phyloP scores from a whole-genome alignment of 2,797 vertebrate genomes.

The Anguilla pacifica region DNA sequence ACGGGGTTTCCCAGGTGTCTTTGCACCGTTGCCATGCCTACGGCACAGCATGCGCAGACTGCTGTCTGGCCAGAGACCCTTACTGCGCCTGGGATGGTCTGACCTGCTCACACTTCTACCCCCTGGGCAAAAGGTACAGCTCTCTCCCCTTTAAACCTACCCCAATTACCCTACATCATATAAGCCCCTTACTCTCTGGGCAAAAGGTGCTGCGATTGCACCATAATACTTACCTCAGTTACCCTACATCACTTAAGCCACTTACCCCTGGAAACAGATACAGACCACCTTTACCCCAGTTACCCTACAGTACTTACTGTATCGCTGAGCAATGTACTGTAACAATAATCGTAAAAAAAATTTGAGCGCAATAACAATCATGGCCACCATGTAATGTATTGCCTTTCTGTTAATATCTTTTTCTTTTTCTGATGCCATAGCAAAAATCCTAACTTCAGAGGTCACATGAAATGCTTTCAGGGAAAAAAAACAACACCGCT shows the following conservation, averaged over 20 bases:
- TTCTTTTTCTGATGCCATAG: no score
- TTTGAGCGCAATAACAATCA: neutral
- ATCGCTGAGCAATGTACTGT: neutral
- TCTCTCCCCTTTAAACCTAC: neutral
- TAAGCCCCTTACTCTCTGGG: neutral
- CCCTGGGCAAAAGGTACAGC: conserved; percentile 82
- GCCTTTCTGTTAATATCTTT: neutral
- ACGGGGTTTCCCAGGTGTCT: conserved; percentile 91
- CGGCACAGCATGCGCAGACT: conserved; percentile 92
- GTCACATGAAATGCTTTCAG: neutral
- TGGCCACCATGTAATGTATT: neutral
- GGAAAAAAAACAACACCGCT: neutral
- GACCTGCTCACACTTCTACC: conserved; percentile 94
- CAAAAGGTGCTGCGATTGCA: neutral
- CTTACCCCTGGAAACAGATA: neutral
- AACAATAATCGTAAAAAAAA: neutral
- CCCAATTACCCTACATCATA: neutral
- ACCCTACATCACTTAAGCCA: neutral
- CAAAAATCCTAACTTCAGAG: neutral
- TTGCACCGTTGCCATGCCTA: conserved; percentile 94
- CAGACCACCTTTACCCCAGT: neutral
- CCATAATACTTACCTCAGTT: neutral
- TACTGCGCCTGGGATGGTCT: conserved; percentile 97
- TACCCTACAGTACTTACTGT: neutral
- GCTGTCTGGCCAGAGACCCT: conserved; percentile 93